phyloP scores from a whole-genome alignment of 2,888 invertebrate genomes.

The Drosophila yooni region DNA sequence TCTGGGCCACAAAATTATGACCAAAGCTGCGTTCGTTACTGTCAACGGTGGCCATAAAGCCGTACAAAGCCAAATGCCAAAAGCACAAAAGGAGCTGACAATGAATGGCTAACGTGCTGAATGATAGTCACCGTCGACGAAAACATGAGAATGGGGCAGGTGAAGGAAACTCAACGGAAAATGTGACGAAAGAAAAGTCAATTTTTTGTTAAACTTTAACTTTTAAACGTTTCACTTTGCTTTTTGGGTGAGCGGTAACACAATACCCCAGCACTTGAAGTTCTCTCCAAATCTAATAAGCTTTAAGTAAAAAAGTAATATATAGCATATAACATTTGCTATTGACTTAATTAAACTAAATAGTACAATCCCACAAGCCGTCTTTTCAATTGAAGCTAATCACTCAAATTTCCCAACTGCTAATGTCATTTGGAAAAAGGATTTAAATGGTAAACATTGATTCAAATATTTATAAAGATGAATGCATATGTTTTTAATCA shows the following conservation, averaged over 20 bases:
- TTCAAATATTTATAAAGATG: not conserved
- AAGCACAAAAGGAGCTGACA: slow-evolving; percentile 58
- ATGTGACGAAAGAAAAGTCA: slow-evolving; percentile 13
- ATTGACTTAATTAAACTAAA: not conserved
- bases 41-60: slow-evolving; percentile 29
- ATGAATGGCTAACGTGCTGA: slow-evolving; percentile 47
- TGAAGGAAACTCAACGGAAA: not conserved
- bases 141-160: not conserved
- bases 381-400: not conserved
- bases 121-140: slow-evolving; percentile 40
- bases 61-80: slow-evolving; percentile 62
- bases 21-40: slow-evolving; percentile 36
- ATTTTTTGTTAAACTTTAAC: too few species aligned
- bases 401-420: not conserved
- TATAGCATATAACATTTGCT: not conserved
- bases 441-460: not conserved
- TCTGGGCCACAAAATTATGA: slow-evolving; percentile 30
- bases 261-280: slow-evolving; percentile 8
- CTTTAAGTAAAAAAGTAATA: not conserved
- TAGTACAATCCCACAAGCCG: not conserved
- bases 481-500: not conserved
- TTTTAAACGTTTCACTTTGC: slow-evolving; percentile 3
- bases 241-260: slow-evolving; percentile 14
- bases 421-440: not conserved
- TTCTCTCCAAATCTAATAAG: not conserved